Base-by-base conservation (phyloP, 2,113 vertebrate genomes). In the Daboia siamensis region DNA sequence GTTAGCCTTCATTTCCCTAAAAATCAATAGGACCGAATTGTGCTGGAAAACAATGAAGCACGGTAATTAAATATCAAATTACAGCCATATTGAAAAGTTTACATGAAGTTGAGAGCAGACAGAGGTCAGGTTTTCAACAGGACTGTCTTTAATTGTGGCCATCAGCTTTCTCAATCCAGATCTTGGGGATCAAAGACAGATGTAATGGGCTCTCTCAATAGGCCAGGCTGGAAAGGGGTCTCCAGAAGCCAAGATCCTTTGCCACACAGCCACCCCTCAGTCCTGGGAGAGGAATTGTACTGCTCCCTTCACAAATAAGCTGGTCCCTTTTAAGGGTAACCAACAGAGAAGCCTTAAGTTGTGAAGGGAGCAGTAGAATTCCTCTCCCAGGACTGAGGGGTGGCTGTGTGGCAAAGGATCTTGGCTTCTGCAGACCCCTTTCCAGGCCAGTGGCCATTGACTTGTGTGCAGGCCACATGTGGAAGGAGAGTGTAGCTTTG, bases 31-130 rank as follows among this genome's bases (percentile, higher is more conserved):
- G 97, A 98, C 97, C 96, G 97, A 92, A 61, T 96, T 95, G 96
- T 97, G 98, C 98, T 98, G 98, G 98, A 98, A 98, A 98, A 98
- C 98, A 98, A 98, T 98, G 98, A 98, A 98, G 98, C 98, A 98
- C 86, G 97, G 98, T 98, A 97, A 98, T 98, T 99, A 99, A 98
- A 98, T 98, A 98, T 97, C 93, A 98, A 99, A 99, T 99, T 98
- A 98, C 98, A 99, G 98, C 97, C 98, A 98, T 98, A 98, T 98
- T 97, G 97, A 98, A 99, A 99, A 99, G 98, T 99, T 99, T 98
- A 98, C 98, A 98, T 98, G 98, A 97, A 98, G 97, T 97, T 96
- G 96, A 97, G 97, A 98, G 97, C 97, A 98, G 97, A 93, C 97
- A 97, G 97, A 98, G 97, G 97, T 98, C 97, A 98, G 97, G 95